These are phyloP conservation scores for Gonioctena quinquepunctata DNA, from an alignment of 1,140 invertebrate species.

Conservation along the genomic window DNA sequence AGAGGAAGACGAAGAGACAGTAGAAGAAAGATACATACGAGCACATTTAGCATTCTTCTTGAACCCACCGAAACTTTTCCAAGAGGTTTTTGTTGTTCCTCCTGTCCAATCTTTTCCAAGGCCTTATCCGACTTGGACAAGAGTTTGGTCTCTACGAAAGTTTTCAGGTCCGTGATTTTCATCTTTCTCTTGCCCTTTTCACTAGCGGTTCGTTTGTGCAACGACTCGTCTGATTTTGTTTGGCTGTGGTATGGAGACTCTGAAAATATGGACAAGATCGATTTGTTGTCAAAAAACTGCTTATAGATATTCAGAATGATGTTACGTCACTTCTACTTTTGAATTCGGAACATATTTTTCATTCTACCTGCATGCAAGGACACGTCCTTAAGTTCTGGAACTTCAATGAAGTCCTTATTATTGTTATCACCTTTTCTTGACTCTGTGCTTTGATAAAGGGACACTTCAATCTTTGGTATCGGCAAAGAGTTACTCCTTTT, in stretches of 20 bases:
- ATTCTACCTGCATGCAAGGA: slow-evolving; percentile 61
- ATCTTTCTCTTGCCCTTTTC: slow-evolving; percentile 84
- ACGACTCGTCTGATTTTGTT: slow-evolving; percentile 61
- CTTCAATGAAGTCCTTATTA: slow-evolving; percentile 75
- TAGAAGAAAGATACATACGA: slow-evolving; percentile 46
- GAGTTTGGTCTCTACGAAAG: slow-evolving; percentile 89
- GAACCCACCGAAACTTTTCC: slow-evolving; percentile 60
- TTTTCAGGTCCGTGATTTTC: slow-evolving; percentile 87
- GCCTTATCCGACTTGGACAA: slow-evolving; percentile 90
- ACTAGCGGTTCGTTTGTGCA: slow-evolving; percentile 70
- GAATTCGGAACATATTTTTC: no score
- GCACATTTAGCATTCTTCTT: slow-evolving; percentile 45
- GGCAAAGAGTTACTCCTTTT: slow-evolving; percentile 89
- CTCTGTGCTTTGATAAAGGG: slow-evolving; percentile 77
- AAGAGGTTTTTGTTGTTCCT: slow-evolving; percentile 65
- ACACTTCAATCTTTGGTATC: slow-evolving; percentile 90
- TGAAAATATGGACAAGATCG: no score
- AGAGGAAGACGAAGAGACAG: slow-evolving; percentile 30
- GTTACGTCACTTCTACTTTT: no score
- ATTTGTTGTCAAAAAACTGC: no score
- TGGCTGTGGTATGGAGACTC: slow-evolving; percentile 54
- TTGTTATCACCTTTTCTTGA: slow-evolving; percentile 66
- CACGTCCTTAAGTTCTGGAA: slow-evolving; percentile 69
- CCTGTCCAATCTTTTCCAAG: slow-evolving; percentile 84
- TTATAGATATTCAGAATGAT: no score